These are phyloP conservation scores for Tribolium castaneum DNA, from an alignment of 1,140 invertebrate genomes.

Conservation along the genomic window DNA sequence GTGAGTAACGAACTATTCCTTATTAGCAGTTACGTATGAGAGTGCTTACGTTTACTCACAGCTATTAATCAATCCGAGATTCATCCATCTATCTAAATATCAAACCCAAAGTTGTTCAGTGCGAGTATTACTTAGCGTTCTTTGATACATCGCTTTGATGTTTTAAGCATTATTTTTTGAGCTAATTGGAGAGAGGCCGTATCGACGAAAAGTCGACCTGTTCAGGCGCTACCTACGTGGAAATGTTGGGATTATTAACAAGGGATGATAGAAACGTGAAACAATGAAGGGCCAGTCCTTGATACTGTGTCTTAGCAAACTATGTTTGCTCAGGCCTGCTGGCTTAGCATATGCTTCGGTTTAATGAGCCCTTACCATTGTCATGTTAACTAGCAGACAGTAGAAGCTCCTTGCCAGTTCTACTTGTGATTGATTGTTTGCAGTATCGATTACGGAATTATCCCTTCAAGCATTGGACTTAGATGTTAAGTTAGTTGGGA, in stretches of 20 bases:
- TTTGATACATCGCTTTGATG: slow-evolving; percentile 11
- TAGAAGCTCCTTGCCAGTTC: slow-evolving; percentile 38
- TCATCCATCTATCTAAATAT: slow-evolving; percentile 42
- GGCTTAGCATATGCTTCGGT: slow-evolving; percentile 39
- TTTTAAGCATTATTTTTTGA: background rate
- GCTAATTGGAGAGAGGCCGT: background rate
- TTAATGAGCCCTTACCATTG: slow-evolving; percentile 42
- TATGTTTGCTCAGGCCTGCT: slow-evolving; percentile 35
- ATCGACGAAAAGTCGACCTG: background rate
- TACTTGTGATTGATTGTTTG: slow-evolving; percentile 44
- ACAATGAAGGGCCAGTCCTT: slow-evolving; percentile 28
- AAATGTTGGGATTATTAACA: slow-evolving; percentile 29
- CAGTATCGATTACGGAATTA: slow-evolving; percentile 38
- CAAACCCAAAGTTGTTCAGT: slow-evolving; percentile 15
- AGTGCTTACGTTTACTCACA: slow-evolving; percentile 23
- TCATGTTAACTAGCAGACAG: slow-evolving; percentile 42
- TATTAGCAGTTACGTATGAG: slow-evolving; percentile 40
- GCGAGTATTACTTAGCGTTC: background rate
- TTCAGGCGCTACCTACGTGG: background rate
- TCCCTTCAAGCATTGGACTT: slow-evolving; percentile 17
- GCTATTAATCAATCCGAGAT: slow-evolving; percentile 43
- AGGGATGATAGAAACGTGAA: slow-evolving; percentile 11
- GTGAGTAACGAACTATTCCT: slow-evolving; percentile 30
- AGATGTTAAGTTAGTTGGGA: slow-evolving; percentile 26
- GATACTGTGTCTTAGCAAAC: slow-evolving; percentile 26